phyloP scores from a whole-genome alignment of 2,888 invertebrate genomes.

The Hydropsyche betteni region DNA sequence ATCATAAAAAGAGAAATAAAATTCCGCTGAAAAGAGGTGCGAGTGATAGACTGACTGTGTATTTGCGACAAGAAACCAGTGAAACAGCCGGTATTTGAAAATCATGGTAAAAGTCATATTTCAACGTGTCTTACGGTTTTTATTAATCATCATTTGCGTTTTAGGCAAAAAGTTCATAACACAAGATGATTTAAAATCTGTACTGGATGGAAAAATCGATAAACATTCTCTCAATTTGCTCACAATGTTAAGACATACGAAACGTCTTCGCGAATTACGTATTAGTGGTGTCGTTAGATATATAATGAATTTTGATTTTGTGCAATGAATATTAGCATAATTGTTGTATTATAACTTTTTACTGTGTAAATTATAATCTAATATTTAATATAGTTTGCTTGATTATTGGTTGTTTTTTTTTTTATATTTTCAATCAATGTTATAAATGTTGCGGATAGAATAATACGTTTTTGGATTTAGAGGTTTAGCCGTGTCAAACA shows the following conservation, averaged over 20 bases:
- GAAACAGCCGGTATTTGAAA: constrained; percentile 47
- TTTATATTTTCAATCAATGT: too few relatives aligned
- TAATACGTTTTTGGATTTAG: too few relatives aligned
- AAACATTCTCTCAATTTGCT: constrained; percentile 48
- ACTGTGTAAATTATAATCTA: too few relatives aligned
- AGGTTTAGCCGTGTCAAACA: too few relatives aligned
- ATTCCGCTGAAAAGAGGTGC: neutral
- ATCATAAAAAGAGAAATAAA: constrained; percentile 5
- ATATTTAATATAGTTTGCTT: too few relatives aligned
- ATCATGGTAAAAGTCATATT: neutral
- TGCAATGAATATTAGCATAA: neutral
- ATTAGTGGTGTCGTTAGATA: constrained; percentile 45
- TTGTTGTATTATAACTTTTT: too few relatives aligned
- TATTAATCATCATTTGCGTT: constrained; percentile 25
- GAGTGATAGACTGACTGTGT: constrained; percentile 39
- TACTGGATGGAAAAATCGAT: constrained; percentile 48
- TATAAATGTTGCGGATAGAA: too few relatives aligned
- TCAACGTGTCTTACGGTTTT: neutral
- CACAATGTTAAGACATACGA: constrained; percentile 48
- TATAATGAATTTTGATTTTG: constrained; percentile 38
- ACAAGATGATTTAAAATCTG: constrained; percentile 47
- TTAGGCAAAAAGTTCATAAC: constrained; percentile 49
- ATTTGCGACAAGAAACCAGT: constrained; percentile 44
- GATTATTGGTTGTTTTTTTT: too few relatives aligned
- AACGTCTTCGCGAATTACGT: constrained; percentile 45